Conservation (phyloP, 2,797 vertebrate genomes). For the Loris lydekkerianus region DNA sequence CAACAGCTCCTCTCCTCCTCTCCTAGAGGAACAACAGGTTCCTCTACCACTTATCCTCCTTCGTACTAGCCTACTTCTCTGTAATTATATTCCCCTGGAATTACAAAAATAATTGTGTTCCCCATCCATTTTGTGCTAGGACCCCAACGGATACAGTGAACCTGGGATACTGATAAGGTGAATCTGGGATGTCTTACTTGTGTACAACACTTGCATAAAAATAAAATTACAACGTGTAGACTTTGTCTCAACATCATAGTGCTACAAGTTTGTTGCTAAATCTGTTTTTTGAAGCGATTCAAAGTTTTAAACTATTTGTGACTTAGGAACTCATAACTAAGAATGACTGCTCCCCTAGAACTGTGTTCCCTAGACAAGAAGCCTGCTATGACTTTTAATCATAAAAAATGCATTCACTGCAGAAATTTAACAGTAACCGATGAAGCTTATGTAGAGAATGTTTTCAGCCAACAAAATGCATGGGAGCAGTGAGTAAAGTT, state of each 20-base stretch:
- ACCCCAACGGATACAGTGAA: not conserved
- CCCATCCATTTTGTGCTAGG: not conserved
- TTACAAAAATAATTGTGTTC: not conserved
- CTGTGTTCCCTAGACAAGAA: slow-evolving; percentile 53
- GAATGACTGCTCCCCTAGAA: slow-evolving; percentile 60
- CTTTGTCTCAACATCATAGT: not conserved
- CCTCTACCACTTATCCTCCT: not conserved
- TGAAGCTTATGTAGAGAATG: slow-evolving; percentile 61
- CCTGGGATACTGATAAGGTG: not conserved
- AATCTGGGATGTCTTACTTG: not conserved
- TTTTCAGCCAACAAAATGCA: slow-evolving; percentile 62
- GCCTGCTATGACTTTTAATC: slow-evolving; percentile 65
- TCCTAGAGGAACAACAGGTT: not conserved
- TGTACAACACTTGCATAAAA: slow-evolving; percentile 18
- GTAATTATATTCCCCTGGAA: not conserved
- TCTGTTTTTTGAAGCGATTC: slow-evolving; percentile 55
- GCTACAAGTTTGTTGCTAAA: slow-evolving; percentile 21
- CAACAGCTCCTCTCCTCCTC: not conserved
- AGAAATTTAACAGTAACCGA: slow-evolving; percentile 63
- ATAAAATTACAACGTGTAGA: slow-evolving; percentile 16
- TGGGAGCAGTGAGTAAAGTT: slow-evolving; percentile 54
- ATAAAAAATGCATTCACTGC: slow-evolving; percentile 61
- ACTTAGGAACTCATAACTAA: slow-evolving; percentile 61
- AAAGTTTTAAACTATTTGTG: slow-evolving; percentile 70
- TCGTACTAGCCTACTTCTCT: not conserved